Evolutionary conservation across 2,797 vertebrate genomes (phyloP).

Genomic region (Poecilia gillii): DNA sequence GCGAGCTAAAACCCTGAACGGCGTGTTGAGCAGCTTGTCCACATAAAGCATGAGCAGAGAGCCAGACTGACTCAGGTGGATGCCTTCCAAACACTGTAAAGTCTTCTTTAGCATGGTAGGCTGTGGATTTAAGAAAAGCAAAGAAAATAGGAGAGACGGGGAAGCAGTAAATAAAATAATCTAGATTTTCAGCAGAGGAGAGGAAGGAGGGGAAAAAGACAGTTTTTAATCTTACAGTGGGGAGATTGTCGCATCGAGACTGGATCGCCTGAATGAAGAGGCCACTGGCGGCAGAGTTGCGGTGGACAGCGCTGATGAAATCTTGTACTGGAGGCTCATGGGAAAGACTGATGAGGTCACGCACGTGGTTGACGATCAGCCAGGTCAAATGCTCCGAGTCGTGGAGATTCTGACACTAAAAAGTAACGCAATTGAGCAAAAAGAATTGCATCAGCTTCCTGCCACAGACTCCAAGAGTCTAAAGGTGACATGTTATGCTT

Average conservation of each 20-base stretch:
- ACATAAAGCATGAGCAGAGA: conserved; percentile 93
- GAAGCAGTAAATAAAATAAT: background rate
- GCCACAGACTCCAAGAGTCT: background rate
- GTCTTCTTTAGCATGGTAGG: conserved; percentile 94
- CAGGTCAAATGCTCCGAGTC: conserved; percentile 98
- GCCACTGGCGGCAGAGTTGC: conserved; percentile 96
- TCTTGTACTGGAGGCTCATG: conserved; percentile 98
- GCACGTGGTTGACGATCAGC: conserved; percentile 97
- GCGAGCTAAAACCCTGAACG: conserved; percentile 93
- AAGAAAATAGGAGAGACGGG: background rate
- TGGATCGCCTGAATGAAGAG: conserved; percentile 99
- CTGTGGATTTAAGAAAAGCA: conserved; percentile 65
- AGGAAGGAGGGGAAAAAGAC: background rate
- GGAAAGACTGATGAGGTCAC: conserved; percentile 93
- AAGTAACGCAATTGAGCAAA: background rate
- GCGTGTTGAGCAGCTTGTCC: conserved; percentile 93
- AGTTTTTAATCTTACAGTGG: conserved; percentile 48
- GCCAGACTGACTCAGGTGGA: conserved; percentile 97
- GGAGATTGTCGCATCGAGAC: conserved; percentile 95
- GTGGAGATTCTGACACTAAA: conserved; percentile 97
- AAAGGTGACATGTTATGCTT: background rate
- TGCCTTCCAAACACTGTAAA: conserved; percentile 95
- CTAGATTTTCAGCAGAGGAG: background rate
- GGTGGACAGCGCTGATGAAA: conserved; percentile 96
- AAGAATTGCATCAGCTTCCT: too few relatives aligned